Base-by-base conservation (phyloP, 64 coral and sea anemone genomes). In the Porites australiensis region DNA sequence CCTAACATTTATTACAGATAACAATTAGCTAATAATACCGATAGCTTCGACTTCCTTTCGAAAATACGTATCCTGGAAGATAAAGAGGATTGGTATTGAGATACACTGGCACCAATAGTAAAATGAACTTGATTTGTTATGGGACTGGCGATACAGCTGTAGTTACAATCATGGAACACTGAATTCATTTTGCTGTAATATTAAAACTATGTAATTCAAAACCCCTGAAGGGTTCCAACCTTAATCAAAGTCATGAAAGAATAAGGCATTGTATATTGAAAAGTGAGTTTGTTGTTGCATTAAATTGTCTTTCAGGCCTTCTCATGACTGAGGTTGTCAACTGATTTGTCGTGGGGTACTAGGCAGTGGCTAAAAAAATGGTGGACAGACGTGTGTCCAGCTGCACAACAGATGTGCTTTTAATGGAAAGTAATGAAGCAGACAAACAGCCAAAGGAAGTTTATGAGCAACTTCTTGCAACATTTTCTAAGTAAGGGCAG, bases 401-500 rank as follows among this genome's bases (percentile, higher is more conserved):
- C 14, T n/a, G 21, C 64, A 67, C 64, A 67, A 67, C 64, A 67
- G 21, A 67, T 67, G 64, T 67, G 13, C 4, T 67, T 67, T 67
- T n/a, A 67, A n/a, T 67, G 64, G 64, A 67, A 4, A 67, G 27
- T 37, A 37, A 37, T 37, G 27, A 37, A 1, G 27, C 27, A 37
- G 27, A 67, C 64, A 67, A 67, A 67, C 64, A 67, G 64, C 64
- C 64, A 14, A 67, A 67, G 64, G 64, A 67, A 67, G 64, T 67
- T 7, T 7, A 67, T 67, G 64, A 67, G 64, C 64, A 67, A 5
- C 64, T 67, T 67, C 64, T 67, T 5, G 15, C 64, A 67, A 67
- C 64, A n/a, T 67, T 67, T 67, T 67, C 64, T 67, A 14, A 67
- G 64, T 1, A 67, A 67, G 64, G 64, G 64, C 27, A 37, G 27